These are phyloP conservation scores for Hippasteria phrygiana DNA, from an alignment of 53 echinoderm and acorn worm genomes.

Conservation along the genomic window DNA sequence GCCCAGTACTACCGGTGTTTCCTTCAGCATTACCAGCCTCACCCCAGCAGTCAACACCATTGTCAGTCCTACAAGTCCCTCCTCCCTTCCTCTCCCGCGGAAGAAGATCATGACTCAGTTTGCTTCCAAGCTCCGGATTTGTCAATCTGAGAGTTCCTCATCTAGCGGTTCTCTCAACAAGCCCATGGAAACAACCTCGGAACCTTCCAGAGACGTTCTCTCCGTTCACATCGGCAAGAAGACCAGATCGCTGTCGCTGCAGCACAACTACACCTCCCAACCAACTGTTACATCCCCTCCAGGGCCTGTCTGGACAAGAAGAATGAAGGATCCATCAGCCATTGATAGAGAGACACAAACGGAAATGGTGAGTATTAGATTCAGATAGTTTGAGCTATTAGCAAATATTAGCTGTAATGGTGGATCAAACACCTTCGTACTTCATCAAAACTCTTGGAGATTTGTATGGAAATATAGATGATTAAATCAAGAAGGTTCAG, in stretches of 20 bases:
- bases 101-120: slow-evolving; percentile 89
- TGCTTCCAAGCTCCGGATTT: slow-evolving; percentile 74
- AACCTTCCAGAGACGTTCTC: slow-evolving; percentile 28
- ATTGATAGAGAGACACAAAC: slow-evolving; percentile 68
- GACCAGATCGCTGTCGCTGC: slow-evolving; percentile 27
- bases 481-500: no score
- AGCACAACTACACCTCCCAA: slow-evolving; percentile 51
- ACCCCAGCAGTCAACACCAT: slow-evolving; percentile 44
- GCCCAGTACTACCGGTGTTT: slow-evolving; percentile 63
- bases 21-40: slow-evolving; percentile 38
- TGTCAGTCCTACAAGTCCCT: slow-evolving; percentile 53
- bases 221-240: slow-evolving; percentile 53
- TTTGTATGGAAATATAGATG: no score
- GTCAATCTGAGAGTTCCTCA: slow-evolving; percentile 61
- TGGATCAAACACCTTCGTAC: no score
- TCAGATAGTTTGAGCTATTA: background rate
- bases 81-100: slow-evolving; percentile 57
- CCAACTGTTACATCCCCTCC: slow-evolving; percentile 24
- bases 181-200: background rate
- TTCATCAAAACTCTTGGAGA: no score
- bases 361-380: slow-evolving; percentile 53
- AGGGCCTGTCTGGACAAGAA: slow-evolving; percentile 83
- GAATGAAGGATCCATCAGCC: slow-evolving; percentile 68
- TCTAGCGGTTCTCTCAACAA: slow-evolving; percentile 42
- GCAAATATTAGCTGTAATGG: no score